These are phyloP conservation scores for Pantelozetes paolii DNA, from an alignment of 2,888 invertebrate genomes.

Conservation along the genomic window DNA sequence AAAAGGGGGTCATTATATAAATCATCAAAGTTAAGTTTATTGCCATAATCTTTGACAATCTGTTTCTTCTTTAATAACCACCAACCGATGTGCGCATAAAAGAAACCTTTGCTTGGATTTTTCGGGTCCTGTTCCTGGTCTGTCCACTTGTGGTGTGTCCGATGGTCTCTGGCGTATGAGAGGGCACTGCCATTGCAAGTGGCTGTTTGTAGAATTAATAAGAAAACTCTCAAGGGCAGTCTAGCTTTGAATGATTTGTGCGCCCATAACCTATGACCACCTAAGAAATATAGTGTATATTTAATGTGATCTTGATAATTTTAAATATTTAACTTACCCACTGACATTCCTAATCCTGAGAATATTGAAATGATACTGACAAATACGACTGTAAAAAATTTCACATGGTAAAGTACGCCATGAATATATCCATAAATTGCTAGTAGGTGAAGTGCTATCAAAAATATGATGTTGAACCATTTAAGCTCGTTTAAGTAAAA, in stretches of 20 bases:
- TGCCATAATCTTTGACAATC: background rate
- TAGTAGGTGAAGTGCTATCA: background rate
- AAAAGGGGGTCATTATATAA: constrained; percentile 17
- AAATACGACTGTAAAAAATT: constrained; percentile 15
- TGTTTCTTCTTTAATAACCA: constrained; percentile 29
- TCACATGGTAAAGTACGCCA: background rate
- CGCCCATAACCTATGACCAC: constrained; percentile 42
- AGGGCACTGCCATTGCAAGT: constrained; percentile 30
- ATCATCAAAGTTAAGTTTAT: constrained; percentile 31
- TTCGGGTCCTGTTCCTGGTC: constrained; percentile 42
- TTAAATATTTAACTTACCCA: constrained; percentile 23
- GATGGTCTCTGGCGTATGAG: constrained; percentile 40
- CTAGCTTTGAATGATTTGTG: constrained; percentile 40
- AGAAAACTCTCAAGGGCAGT: constrained; percentile 24
- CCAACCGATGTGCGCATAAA: constrained; percentile 42
- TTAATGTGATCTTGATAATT: too few species aligned
- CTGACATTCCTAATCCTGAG: constrained; percentile 40
- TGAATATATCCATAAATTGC: constrained; percentile 30
- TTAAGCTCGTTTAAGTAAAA: constrained; percentile 19
- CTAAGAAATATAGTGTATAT: too few species aligned
- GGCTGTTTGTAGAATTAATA: constrained; percentile 33
- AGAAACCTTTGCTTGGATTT: constrained; percentile 39
- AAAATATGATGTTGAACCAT: constrained; percentile 32
- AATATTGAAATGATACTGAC: background rate
- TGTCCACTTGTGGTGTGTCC: constrained; percentile 42